Evolutionary conservation across 2,888 invertebrate species (phyloP).

Genomic region (Andrena hattorfiana): DNA sequence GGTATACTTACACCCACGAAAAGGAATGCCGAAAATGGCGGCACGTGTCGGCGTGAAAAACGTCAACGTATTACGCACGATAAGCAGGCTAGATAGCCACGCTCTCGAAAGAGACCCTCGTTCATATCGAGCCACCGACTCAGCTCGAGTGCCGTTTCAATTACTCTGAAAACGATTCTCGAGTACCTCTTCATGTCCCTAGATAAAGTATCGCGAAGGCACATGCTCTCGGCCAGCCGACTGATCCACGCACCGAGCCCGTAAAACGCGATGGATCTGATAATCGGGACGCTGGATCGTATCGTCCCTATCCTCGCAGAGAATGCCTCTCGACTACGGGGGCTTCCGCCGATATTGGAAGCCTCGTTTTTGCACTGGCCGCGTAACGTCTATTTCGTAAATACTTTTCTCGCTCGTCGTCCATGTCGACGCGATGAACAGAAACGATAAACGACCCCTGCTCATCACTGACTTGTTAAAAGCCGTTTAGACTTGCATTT

Average conservation of each 20-base stretch:
- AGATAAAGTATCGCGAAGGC: constrained; percentile 77
- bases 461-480: too few relatives aligned
- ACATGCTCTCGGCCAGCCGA: constrained; percentile 58
- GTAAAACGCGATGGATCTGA: constrained; percentile 66
- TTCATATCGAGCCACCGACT: constrained; percentile 60
- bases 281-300: constrained; percentile 49
- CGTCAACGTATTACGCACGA: constrained; percentile 54
- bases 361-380: constrained; percentile 7
- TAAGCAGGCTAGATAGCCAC: constrained; percentile 45
- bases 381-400: constrained; percentile 28
- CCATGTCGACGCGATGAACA: not conserved
- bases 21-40: not conserved
- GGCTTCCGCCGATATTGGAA: constrained; percentile 47
- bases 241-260: constrained; percentile 54
- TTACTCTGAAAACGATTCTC: constrained; percentile 79
- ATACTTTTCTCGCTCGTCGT: not conserved
- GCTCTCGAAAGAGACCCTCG: constrained; percentile 49
- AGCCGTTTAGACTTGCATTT: too few relatives aligned
- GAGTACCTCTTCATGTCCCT: constrained; percentile 79
- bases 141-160: constrained; percentile 73
- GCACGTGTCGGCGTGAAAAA: constrained; percentile 57
- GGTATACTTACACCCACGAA: too few relatives aligned
- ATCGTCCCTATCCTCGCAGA: constrained; percentile 34
- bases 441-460: constrained; percentile 2
- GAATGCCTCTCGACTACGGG: constrained; percentile 34